Conservation (phyloP, 1,140 invertebrate genomes). For the Rhagoletis zephyria region DNA sequence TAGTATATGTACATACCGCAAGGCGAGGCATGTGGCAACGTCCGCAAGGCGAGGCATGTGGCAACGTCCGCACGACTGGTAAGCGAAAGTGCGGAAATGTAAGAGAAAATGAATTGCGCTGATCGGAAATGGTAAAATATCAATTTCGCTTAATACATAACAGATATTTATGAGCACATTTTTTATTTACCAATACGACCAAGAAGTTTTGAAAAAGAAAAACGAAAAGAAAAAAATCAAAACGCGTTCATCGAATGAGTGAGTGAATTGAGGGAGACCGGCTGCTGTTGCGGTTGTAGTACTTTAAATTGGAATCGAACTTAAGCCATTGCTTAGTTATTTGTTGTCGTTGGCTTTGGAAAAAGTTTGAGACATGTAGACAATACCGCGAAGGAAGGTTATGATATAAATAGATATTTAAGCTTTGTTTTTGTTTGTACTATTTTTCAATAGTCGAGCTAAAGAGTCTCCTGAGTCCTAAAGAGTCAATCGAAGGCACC, state of each 20-base stretch:
- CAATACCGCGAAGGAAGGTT: no score
- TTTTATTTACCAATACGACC: slow-evolving; percentile 10
- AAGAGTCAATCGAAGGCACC: no score
- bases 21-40: background rate
- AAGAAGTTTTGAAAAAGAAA: background rate
- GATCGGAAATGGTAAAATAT: slow-evolving; percentile 52
- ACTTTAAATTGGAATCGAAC: background rate
- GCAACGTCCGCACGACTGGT: background rate
- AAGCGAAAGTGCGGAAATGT: slow-evolving; percentile 50
- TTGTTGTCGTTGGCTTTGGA: no score
- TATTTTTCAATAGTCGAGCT: no score
- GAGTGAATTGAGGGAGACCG: background rate
- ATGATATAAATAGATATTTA: no score
- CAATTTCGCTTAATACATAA: slow-evolving; percentile 51
- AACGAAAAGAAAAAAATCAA: background rate
- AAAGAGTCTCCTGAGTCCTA: no score
- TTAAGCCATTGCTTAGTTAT: no score
- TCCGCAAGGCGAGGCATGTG: background rate
- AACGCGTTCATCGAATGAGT: background rate
- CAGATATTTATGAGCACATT: slow-evolving; percentile 30
- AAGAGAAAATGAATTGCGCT: slow-evolving; percentile 48
- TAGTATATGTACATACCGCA: background rate
- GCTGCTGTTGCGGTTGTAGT: background rate
- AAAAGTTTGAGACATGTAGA: no score
- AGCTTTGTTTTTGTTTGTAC: no score